A percentile compares a stretch with the other conserved stretches of the same genome.
These are phyloP conservation scores for Schizopygopsis pylzovi DNA, from an alignment of 2,797 vertebrate species.

Conservation along the genomic window DNA sequence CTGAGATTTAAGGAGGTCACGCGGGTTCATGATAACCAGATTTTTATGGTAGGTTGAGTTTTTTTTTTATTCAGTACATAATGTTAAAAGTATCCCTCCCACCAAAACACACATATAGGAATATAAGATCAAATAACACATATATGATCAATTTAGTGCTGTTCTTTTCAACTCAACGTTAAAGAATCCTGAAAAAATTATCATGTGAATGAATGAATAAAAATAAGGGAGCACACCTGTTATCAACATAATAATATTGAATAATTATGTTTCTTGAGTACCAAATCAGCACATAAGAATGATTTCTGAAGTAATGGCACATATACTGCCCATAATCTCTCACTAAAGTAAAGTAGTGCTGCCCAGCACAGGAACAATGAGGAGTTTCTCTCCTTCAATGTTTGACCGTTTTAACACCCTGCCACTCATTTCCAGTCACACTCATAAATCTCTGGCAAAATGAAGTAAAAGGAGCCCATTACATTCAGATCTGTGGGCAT, in stretches of 20 bases:
- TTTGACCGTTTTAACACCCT: conserved; percentile 76
- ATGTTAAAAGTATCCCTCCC: background rate
- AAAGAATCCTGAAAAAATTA: background rate
- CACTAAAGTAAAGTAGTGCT: conserved; percentile 34
- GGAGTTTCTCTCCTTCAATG: conserved; percentile 71
- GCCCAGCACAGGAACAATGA: conserved; percentile 21
- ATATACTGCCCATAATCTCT: conserved; percentile 19
- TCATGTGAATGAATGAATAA: background rate
- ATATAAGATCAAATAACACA: too few species aligned
- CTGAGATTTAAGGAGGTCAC: background rate
- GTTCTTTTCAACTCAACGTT: background rate
- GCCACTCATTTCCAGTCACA: conserved; percentile 73
- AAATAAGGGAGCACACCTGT: background rate
- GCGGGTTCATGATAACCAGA: background rate
- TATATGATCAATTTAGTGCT: background rate
- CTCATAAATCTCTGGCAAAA: conserved; percentile 74
- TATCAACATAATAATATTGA: background rate
- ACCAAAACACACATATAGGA: background rate
- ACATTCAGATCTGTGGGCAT: conserved; percentile 75
- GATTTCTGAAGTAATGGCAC: conserved; percentile 1
- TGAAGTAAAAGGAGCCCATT: conserved; percentile 78
- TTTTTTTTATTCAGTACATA: background rate
- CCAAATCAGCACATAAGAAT: background rate
- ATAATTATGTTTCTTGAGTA: background rate
- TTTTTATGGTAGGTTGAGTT: background rate